These are phyloP conservation scores for Strix occidentalis DNA, from an alignment of 2,797 vertebrate species.

Conservation along the genomic window DNA sequence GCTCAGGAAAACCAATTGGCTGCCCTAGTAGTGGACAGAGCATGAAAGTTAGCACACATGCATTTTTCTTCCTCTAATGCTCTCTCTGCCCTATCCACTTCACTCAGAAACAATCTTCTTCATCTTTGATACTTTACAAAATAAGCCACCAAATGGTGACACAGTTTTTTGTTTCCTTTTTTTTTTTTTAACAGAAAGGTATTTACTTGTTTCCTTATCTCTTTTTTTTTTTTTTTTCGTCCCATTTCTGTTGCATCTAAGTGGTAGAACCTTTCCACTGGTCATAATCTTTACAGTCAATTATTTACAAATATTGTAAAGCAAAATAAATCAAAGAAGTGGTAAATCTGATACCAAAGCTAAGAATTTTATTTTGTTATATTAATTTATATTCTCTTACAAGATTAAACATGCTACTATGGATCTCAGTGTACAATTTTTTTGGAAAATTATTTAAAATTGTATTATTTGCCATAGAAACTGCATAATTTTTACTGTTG, in stretches of 20 bases:
- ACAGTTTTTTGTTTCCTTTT: not conserved
- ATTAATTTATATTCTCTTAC: not conserved
- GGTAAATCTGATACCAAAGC: not conserved
- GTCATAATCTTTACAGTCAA: not conserved
- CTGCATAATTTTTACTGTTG: not conserved
- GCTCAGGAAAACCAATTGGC: not conserved
- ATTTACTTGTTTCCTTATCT: not conserved
- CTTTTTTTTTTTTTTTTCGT: not conserved
- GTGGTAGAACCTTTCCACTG: not conserved
- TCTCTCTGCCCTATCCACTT: not conserved
- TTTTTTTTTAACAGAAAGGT: accelerated
- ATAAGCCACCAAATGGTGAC: not conserved
- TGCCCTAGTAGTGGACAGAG: not conserved
- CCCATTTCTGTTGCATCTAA: not conserved
- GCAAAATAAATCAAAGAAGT: not conserved
- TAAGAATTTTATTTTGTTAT: not conserved
- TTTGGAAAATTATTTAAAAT: not conserved
- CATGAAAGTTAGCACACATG: not conserved
- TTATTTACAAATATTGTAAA: not conserved
- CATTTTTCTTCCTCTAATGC: not conserved
- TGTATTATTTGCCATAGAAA: not conserved
- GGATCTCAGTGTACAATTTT: not conserved
- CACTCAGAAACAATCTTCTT: not conserved
- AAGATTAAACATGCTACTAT: not conserved
- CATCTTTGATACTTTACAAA: not conserved